Evolutionary conservation across 2,113 vertebrate genomes (phyloP).

Genomic region (Phyllopteryx taeniolatus): DNA sequence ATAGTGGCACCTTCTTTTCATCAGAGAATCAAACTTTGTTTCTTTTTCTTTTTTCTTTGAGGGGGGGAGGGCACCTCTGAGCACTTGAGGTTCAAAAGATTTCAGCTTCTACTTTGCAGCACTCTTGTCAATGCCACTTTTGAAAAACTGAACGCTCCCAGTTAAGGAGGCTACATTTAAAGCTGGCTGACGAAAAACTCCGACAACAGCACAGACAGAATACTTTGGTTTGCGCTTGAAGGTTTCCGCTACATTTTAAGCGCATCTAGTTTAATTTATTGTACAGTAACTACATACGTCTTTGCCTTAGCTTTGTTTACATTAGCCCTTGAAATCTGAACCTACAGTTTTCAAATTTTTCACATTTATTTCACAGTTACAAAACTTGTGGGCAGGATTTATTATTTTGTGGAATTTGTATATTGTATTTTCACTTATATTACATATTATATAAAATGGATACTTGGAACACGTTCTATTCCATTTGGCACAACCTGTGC

Average conservation of each 20-base stretch:
- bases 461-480: no score
- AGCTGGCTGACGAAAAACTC: conserved; percentile 6
- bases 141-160: conserved; percentile 25
- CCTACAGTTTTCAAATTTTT: no score
- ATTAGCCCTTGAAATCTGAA: no score
- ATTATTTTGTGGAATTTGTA: no score
- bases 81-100: conserved; percentile 29
- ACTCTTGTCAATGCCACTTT: conserved; percentile 24
- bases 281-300: no score
- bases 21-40: conserved; percentile 27
- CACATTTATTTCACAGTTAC: no score
- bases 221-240: neutral
- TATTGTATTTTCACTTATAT: no score
- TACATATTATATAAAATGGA: no score
- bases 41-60: neutral
- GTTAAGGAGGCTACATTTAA: conserved; percentile 25
- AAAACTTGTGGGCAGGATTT: no score
- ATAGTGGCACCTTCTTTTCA: conserved; percentile 29
- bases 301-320: no score
- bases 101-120: conserved; percentile 33
- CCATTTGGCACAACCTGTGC: no score
- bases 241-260: neutral
- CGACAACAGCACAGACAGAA: neutral
- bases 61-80: conserved; percentile 13
- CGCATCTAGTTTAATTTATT: neutral